phyloP scores from a whole-genome alignment of 53 echinoderm and acorn worm genomes.

The Hippasteria phrygiana region DNA sequence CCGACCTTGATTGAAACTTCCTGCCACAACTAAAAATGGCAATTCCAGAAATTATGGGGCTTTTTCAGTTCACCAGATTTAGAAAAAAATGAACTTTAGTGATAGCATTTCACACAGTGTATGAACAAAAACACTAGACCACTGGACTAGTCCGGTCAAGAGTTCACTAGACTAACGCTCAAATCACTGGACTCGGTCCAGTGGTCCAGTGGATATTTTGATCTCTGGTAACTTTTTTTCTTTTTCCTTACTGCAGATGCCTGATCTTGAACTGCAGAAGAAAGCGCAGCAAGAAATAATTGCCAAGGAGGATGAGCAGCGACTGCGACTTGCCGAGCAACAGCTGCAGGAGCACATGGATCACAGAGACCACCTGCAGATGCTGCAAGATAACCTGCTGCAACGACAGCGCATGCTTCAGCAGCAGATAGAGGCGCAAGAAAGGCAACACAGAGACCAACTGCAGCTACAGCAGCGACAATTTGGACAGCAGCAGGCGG shows the following conservation, averaged over 20 bases:
- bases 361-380: slow-evolving; percentile 58
- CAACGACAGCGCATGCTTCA: slow-evolving; percentile 52
- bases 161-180: too few relatives aligned
- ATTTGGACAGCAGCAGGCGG: slow-evolving; percentile 32
- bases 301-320: slow-evolving; percentile 66
- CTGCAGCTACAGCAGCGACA: slow-evolving; percentile 27
- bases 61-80: too few relatives aligned
- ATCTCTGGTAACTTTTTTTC: background rate
- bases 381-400: slow-evolving; percentile 63
- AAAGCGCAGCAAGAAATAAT: slow-evolving; percentile 67
- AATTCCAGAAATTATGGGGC: too few relatives aligned
- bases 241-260: slow-evolving; percentile 31
- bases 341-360: slow-evolving; percentile 57
- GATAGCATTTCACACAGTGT: too few relatives aligned
- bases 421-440: slow-evolving; percentile 45
- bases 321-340: slow-evolving; percentile 62
- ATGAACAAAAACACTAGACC: too few relatives aligned
- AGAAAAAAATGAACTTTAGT: too few relatives aligned
- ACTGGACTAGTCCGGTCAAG: too few relatives aligned
- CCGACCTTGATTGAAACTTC: too few relatives aligned
- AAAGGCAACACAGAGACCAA: slow-evolving; percentile 26
- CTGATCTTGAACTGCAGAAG: slow-evolving; percentile 54
- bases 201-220: too few relatives aligned
- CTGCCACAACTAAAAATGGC: too few relatives aligned
- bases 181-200: too few relatives aligned